Percentiles rank a stretch among this genome's conserved stretches.
Evolutionary conservation across 1,140 invertebrate species (phyloP).

Genomic region (Pogonognathellus flavescens): DNA sequence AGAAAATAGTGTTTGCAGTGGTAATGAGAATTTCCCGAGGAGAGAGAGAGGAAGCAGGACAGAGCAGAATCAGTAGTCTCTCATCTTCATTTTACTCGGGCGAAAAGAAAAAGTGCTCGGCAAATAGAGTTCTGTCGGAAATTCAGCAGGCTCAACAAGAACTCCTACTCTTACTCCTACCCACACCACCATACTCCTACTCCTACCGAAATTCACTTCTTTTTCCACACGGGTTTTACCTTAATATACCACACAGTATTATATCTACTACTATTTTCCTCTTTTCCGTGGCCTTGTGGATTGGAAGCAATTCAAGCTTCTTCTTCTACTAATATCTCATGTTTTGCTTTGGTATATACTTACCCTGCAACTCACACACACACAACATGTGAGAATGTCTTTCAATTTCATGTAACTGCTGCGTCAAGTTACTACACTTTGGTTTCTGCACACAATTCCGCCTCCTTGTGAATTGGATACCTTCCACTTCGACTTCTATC

Average conservation of each 20-base stretch:
- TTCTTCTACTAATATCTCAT: too few species aligned
- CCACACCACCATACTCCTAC: too few species aligned
- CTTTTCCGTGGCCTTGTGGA: too few species aligned
- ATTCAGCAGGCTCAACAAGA: conserved; percentile 6
- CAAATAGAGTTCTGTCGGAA: conserved; percentile 7
- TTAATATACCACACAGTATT: too few species aligned
- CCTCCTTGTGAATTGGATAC: conserved; percentile 8
- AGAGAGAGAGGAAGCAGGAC: background rate
- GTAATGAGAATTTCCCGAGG: conserved; percentile 36
- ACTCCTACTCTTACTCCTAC: conserved; percentile 1
- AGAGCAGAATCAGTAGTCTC: conserved; percentile 13
- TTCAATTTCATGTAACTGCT: conserved; percentile 36
- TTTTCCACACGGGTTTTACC: too few species aligned
- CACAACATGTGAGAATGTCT: background rate
- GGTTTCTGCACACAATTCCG: conserved; percentile 44
- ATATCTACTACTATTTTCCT: background rate
- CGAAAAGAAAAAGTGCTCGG: conserved; percentile 5
- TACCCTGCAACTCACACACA: too few species aligned
- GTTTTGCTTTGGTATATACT: too few species aligned
- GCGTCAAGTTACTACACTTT: conserved; percentile 28
- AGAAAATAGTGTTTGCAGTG: conserved; percentile 30
- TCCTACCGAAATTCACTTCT: too few species aligned
- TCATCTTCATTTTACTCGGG: conserved; percentile 31
- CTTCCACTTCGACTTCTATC: background rate
- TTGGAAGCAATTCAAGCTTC: too few species aligned